Percentiles rank a stretch among this genome's conserved stretches.
Evolutionary conservation across 2,113 vertebrate genomes (phyloP).

Genomic region (Ptilorrhoa leucosticta): DNA sequence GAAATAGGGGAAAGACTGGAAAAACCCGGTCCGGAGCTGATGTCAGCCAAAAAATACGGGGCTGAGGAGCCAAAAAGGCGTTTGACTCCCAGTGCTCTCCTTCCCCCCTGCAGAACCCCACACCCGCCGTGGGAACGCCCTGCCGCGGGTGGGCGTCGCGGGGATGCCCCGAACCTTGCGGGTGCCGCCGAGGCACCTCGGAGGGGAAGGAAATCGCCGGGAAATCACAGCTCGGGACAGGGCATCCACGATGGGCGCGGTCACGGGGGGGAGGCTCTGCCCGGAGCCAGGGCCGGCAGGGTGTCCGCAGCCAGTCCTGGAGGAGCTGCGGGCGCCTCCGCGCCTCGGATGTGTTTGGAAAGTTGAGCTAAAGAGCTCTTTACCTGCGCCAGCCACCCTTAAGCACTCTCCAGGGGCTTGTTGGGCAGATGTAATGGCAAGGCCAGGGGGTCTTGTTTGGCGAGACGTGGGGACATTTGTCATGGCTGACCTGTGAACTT

Average conservation of each 20-base stretch:
- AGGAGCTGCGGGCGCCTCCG: not conserved
- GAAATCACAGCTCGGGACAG: not conserved
- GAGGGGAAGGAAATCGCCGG: rapidly evolving
- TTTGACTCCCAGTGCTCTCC: not conserved
- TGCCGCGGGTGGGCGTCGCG: not conserved
- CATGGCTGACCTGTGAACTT: constrained; percentile 78
- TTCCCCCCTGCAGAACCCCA: not conserved
- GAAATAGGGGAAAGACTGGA: not conserved
- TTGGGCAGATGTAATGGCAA: constrained; percentile 70
- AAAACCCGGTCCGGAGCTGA: not conserved
- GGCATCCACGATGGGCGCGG: not conserved
- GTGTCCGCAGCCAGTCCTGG: not conserved
- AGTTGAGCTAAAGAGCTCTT: constrained; percentile 61
- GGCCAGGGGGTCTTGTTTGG: constrained; percentile 75
- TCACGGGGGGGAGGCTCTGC: rapidly evolving
- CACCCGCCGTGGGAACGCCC: not conserved
- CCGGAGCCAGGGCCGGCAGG: too few species aligned
- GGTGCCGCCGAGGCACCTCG: not conserved
- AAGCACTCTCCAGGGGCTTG: constrained; percentile 73
- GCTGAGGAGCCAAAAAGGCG: not conserved
- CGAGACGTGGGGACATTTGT: constrained; percentile 78
- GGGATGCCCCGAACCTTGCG: not conserved
- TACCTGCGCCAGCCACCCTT: constrained; percentile 69
- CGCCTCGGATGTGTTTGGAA: not conserved
- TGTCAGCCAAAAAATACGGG: not conserved